phyloP scores from a whole-genome alignment of 2,888 invertebrate genomes.

The Phrixothrix hirtus region DNA sequence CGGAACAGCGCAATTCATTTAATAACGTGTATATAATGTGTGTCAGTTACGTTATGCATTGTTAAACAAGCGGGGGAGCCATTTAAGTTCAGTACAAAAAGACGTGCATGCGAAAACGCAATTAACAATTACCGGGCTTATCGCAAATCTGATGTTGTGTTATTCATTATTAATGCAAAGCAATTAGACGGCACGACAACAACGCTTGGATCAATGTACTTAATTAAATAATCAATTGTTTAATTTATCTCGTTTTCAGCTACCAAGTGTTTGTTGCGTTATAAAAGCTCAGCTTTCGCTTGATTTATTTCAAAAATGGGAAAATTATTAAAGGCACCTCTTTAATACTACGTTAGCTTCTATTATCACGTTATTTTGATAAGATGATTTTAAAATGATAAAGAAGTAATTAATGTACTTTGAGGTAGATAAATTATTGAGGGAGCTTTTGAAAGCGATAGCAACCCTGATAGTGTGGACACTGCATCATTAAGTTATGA shows the following conservation, averaged over 20 bases:
- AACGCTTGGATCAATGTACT: constrained; percentile 50
- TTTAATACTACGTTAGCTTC: too few relatives aligned
- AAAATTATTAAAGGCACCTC: too few relatives aligned
- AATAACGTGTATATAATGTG: constrained; percentile 33
- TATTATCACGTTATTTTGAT: too few relatives aligned
- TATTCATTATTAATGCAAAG: constrained; percentile 56
- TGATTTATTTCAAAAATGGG: too few relatives aligned
- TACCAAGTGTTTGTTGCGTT: too few relatives aligned
- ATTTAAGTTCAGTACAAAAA: constrained; percentile 45
- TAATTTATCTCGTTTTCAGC: constrained; percentile 34
- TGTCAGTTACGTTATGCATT: constrained; percentile 41
- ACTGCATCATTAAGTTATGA: constrained; percentile 52
- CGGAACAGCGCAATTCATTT: constrained; percentile 32
- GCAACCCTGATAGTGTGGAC: constrained; percentile 48
- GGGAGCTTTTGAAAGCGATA: constrained; percentile 50
- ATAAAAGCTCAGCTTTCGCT: too few relatives aligned
- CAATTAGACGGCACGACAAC: constrained; percentile 56
- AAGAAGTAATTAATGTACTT: constrained; percentile 49
- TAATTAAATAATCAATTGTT: constrained; percentile 56
- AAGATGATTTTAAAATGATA: constrained; percentile 41
- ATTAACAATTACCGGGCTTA: constrained; percentile 58
- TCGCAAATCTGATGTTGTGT: constrained; percentile 56
- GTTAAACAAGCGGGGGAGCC: constrained; percentile 49
- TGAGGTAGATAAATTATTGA: constrained; percentile 51
- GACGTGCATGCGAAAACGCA: constrained; percentile 56